Conservation (phyloP, 1,140 invertebrate genomes). For the Achroia grisella region DNA sequence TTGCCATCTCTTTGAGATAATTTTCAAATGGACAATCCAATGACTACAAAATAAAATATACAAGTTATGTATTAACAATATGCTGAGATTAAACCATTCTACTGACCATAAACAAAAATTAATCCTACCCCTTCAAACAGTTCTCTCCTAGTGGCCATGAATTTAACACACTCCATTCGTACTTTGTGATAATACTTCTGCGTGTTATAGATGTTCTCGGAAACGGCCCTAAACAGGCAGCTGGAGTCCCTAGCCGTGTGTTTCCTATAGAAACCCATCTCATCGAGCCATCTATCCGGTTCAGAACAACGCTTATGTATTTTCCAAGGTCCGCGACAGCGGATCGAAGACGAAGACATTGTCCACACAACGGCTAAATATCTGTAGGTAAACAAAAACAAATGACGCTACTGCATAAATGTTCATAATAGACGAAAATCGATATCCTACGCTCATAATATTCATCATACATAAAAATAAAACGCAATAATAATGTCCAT, state of each 20-base stretch:
- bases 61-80: constrained; percentile 21
- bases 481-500: constrained; percentile 1
- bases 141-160: constrained; percentile 76
- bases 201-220: constrained; percentile 88
- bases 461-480: constrained; percentile 3
- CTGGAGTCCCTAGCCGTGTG: constrained; percentile 87
- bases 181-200: constrained; percentile 84
- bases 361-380: constrained; percentile 44
- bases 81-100: constrained; percentile 19
- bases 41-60: constrained; percentile 69
- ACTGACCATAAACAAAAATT: constrained; percentile 26
- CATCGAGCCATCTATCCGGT: constrained; percentile 84
- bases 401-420: constrained; percentile 36
- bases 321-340: constrained; percentile 64
- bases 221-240: constrained; percentile 88
- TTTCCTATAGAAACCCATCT: constrained; percentile 86
- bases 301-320: constrained; percentile 62
- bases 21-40: constrained; percentile 76
- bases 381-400: constrained; percentile 71
- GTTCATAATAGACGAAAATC: constrained; percentile 4
- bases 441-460: background rate
- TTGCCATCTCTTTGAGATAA: constrained; percentile 80
- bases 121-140: constrained; percentile 63
- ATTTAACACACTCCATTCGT: constrained; percentile 81
- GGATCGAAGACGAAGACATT: constrained; percentile 61